phyloP scores from a whole-genome alignment of 64 coral and sea anemone genomes.

The Catalaphyllia jardinei region DNA sequence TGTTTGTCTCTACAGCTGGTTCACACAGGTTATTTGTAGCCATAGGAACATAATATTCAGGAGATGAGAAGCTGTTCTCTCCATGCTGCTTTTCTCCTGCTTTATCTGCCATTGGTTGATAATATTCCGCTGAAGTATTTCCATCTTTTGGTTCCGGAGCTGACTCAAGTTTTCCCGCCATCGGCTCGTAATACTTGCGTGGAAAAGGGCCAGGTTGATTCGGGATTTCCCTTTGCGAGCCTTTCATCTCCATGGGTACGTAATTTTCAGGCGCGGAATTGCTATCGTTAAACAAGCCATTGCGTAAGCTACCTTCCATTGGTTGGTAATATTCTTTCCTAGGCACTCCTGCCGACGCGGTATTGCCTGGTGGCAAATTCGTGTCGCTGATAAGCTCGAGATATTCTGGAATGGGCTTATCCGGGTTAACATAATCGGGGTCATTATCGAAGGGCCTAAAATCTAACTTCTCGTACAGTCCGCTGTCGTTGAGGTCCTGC shows the following conservation, averaged over 20 bases:
- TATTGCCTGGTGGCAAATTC: neutral
- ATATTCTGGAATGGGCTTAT: neutral
- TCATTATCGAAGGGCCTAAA: neutral
- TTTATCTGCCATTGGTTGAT: neutral
- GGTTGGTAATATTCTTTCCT: neutral
- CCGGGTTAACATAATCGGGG: neutral
- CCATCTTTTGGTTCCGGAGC: neutral
- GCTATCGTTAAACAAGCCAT: neutral
- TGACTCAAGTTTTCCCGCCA: neutral
- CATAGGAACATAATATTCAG: neutral
- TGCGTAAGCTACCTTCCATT: neutral
- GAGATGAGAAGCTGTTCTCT: neutral
- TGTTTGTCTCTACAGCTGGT: neutral
- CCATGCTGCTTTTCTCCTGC: neutral
- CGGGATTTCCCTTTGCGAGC: neutral
- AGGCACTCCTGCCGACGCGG: neutral
- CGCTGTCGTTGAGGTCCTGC: neutral
- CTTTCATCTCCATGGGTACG: neutral
- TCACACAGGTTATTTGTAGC: neutral
- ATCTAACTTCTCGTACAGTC: slow-evolving; percentile 6
- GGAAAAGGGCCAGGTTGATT: neutral
- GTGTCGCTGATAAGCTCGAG: slow-evolving; percentile 6
- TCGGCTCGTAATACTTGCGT: neutral
- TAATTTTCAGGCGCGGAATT: neutral
- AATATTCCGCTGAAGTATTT: neutral